Conservation (phyloP, 2,888 invertebrate species). For the Sinotaia quadrata region DNA sequence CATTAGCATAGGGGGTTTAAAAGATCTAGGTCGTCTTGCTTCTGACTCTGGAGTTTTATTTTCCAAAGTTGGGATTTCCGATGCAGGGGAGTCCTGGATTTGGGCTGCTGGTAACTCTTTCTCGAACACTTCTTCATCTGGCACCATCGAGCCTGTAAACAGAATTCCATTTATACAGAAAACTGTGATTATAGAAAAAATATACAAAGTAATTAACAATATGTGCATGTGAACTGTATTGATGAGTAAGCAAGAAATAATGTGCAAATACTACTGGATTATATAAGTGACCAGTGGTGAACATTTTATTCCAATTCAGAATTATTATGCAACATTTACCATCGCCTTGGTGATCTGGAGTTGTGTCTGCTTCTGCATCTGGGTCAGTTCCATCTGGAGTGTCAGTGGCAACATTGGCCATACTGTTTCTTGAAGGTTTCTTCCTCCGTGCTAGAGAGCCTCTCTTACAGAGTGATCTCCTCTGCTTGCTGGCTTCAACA, state of each 20-base stretch:
- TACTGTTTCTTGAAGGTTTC: constrained; percentile 35
- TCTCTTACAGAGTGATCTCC: constrained; percentile 34
- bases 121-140: too few species aligned
- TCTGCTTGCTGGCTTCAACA: constrained; percentile 34
- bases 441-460: constrained; percentile 41
- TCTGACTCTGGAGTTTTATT: neutral
- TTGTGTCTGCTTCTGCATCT: constrained; percentile 16
- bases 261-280: too few species aligned
- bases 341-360: neutral
- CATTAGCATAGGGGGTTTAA: constrained; percentile 23
- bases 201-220: too few species aligned
- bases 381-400: constrained; percentile 25
- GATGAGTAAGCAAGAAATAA: too few species aligned
- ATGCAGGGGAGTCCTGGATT: neutral
- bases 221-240: too few species aligned
- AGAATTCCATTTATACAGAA: too few species aligned
- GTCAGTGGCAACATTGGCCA: neutral
- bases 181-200: too few species aligned
- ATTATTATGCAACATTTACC: too few species aligned
- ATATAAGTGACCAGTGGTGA: too few species aligned
- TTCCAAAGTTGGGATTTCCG: too few species aligned
- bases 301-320: too few species aligned
- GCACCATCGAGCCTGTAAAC: too few species aligned
- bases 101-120: constrained; percentile 7
- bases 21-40: constrained; percentile 12